Conservation (phyloP, 37 sponge, comb jelly and placozoan genomes). For the Ianthella basta region DNA sequence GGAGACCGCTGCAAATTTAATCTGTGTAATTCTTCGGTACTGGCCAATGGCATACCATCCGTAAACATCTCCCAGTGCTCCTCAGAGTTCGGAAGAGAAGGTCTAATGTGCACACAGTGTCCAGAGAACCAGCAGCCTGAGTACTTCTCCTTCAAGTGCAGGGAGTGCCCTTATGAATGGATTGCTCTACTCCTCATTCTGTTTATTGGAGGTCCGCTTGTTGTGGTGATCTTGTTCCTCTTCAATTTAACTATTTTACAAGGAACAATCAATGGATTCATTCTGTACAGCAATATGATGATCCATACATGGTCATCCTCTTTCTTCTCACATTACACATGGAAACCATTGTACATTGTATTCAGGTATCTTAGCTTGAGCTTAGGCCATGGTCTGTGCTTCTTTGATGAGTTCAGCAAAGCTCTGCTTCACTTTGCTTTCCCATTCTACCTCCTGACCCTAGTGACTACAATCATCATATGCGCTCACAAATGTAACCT, state of each 20-base stretch:
- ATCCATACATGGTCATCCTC: neutral
- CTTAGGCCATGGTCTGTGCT: neutral
- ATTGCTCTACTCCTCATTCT: neutral
- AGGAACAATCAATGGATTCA: neutral
- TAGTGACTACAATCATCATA: slow-evolving; percentile 26
- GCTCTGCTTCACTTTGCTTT: neutral
- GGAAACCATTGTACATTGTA: neutral
- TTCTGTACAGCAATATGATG: neutral
- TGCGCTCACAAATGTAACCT: neutral
- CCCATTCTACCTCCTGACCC: slow-evolving; percentile 35
- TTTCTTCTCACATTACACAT: neutral
- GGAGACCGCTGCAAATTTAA: too few relatives aligned
- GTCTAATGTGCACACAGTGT: neutral
- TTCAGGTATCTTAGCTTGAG: neutral
- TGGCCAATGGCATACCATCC: too few relatives aligned
- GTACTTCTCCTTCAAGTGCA: neutral
- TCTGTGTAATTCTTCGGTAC: too few relatives aligned
- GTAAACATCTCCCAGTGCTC: too few relatives aligned
- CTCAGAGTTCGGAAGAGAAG: neutral
- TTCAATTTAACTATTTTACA: neutral
- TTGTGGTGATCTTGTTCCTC: neutral
- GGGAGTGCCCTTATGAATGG: neutral
- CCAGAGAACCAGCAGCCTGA: neutral
- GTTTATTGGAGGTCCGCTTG: neutral
- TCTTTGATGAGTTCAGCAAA: neutral